Conservation (phyloP, 1,140 invertebrate genomes). For the Drosophila tristis region DNA sequence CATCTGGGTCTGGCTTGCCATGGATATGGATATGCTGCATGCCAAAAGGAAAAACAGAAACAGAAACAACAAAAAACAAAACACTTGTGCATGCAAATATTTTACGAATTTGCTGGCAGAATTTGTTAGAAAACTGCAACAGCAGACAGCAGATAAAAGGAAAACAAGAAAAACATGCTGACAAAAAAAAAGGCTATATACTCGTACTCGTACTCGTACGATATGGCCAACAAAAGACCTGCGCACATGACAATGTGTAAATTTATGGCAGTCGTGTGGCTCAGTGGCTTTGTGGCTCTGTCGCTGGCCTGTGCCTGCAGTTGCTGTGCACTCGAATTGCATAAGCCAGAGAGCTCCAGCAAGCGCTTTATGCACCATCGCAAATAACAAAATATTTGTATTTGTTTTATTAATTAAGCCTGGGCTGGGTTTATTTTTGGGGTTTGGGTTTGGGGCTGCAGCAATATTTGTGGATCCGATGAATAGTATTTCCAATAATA, state of each 20-base stretch:
- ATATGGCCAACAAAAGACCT: slow-evolving; percentile 46
- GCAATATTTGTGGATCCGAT: slow-evolving; percentile 51
- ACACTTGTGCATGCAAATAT: slow-evolving; percentile 79
- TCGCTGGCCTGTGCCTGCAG: neutral
- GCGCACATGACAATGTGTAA: slow-evolving; percentile 73
- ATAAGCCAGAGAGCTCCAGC: slow-evolving; percentile 47
- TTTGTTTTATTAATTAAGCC: slow-evolving; percentile 79
- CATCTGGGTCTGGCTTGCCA: slow-evolving; percentile 22
- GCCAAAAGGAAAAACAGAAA: too few species aligned
- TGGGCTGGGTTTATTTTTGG: slow-evolving; percentile 17
- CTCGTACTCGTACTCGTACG: neutral
- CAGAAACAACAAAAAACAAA: slow-evolving; percentile 24
- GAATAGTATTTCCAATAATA: slow-evolving; percentile 57
- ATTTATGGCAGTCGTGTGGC: slow-evolving; percentile 59
- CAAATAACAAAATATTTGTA: slow-evolving; percentile 78
- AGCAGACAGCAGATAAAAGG: slow-evolving; percentile 46
- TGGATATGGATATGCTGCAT: slow-evolving; percentile 3
- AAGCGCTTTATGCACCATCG: slow-evolving; percentile 56
- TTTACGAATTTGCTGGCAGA: slow-evolving; percentile 63
- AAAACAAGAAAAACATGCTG: slow-evolving; percentile 39
- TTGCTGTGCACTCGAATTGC: slow-evolving; percentile 60
- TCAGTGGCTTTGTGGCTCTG: too few species aligned
- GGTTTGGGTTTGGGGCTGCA: slow-evolving; percentile 18
- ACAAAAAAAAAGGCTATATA: slow-evolving; percentile 41
- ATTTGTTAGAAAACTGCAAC: slow-evolving; percentile 74